Evolutionary conservation across 2,888 invertebrate genomes (phyloP), one percentile per base, ranked within the genome.

Genomic region (Tillus elongatus): DNA sequence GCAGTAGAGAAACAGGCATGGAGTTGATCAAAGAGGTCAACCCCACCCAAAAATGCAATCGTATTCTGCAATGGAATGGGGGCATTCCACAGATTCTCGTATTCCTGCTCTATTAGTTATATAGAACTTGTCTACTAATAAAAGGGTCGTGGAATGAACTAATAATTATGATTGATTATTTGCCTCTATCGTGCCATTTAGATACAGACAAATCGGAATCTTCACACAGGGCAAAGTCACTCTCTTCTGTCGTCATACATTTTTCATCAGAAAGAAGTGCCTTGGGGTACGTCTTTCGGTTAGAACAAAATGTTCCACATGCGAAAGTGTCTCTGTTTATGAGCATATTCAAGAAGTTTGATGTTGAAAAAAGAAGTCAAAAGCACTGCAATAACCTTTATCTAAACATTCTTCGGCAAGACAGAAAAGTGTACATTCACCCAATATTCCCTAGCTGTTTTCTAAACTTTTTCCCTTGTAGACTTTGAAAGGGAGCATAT

Each of bases 401-500:
- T 33, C 30, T 11, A 15, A 15, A 4, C 15, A 30, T 2, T 10
- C 10, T 4, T 10, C n/a, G n/a, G n/a, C n/a, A n/a, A n/a, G n/a
- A n/a, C n/a, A n/a, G n/a, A n/a, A 13, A 15, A 30, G 15, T 15
- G 10, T 15, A 15, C 10, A 15, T 30, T 14, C 14, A 14, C 30
- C 14, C 4, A 30, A 15, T 15, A 6, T 15, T 14, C 24, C 33
- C 12, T 19, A 12, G 16, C 13, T 33, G 19, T 26, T 27, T 13
- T 15, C 14, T 4, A 13, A 9, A 15, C 30, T 19, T 40, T 40
- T 43, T 2, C 44, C 42, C 34, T 41, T 31, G 36, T 47, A 43
- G 11, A 47, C 26, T 28, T 44, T 36, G 32, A 45, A 45, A 11
- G 29, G 12, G 2, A 41, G 35, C 10, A 48, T 31, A 32, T 37